phyloP scores from a whole-genome alignment of 2,888 invertebrate species.

The Diaphora mendica region DNA sequence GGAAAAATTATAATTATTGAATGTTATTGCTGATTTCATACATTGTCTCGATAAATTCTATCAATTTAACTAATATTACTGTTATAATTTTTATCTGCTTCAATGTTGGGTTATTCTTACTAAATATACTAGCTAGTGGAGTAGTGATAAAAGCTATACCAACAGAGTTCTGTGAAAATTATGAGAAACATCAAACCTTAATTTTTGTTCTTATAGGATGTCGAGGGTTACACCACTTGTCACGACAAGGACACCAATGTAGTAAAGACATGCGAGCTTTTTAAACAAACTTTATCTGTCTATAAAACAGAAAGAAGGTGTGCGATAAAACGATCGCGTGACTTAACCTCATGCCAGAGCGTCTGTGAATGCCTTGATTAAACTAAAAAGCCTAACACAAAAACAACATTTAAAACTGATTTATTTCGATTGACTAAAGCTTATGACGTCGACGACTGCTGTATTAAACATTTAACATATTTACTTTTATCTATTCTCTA shows the following conservation, averaged over 20 bases:
- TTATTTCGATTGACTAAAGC: constrained; percentile 42
- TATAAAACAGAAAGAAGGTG: constrained; percentile 83
- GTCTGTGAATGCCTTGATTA: constrained; percentile 81
- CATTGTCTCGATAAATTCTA: background rate
- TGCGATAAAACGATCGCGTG: constrained; percentile 85
- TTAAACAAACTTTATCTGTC: constrained; percentile 83
- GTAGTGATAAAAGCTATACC: background rate
- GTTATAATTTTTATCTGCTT: background rate
- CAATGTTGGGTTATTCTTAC: background rate
- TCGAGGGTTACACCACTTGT: constrained; percentile 78
- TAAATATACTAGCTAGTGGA: background rate
- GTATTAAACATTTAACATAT: constrained; percentile 4
- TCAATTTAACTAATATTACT: background rate
- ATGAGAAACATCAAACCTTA: constrained; percentile 38
- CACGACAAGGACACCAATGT: constrained; percentile 80
- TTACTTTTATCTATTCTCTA: constrained; percentile 22
- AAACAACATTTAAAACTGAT: constrained; percentile 51
- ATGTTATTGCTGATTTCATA: background rate
- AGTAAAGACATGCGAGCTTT: constrained; percentile 82
- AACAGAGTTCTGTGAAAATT: background rate
- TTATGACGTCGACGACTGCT: constrained; percentile 23
- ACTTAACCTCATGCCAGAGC: constrained; percentile 72
- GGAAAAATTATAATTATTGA: background rate
- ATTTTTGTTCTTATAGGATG: constrained; percentile 66
- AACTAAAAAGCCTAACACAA: constrained; percentile 63